phyloP scores from a whole-genome alignment of 2,888 invertebrate genomes.

The Beris morrisii region DNA sequence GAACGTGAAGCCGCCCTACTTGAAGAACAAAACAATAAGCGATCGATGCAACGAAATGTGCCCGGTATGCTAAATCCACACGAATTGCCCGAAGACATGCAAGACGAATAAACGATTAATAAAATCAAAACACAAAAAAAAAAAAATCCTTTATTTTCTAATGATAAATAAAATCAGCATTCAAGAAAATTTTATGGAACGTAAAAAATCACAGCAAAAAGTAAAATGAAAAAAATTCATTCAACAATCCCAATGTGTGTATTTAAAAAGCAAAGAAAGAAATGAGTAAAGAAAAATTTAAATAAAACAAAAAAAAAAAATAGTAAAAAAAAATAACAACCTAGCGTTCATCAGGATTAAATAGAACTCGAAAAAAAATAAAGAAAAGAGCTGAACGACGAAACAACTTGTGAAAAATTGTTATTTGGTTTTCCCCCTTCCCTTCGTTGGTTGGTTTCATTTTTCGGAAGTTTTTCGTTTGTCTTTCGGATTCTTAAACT shows the following conservation, averaged over 20 bases:
- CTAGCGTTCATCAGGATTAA: too few relatives aligned
- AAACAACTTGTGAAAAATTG: background rate
- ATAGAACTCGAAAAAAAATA: too few relatives aligned
- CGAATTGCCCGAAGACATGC: conserved; percentile 94
- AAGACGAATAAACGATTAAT: conserved; percentile 63
- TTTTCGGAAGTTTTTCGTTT: background rate
- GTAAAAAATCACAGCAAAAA: conserved; percentile 18
- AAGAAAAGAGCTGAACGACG: background rate
- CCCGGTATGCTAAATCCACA: conserved; percentile 96
- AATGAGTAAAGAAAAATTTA: too few relatives aligned
- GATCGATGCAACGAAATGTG: conserved; percentile 88
- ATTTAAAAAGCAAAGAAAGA: too few relatives aligned
- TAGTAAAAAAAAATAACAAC: too few relatives aligned
- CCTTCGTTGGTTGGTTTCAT: background rate
- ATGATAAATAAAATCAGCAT: conserved; percentile 24
- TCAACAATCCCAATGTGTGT: background rate
- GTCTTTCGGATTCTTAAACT: too few relatives aligned
- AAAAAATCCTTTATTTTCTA: conserved; percentile 34
- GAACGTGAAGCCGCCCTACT: conserved; percentile 90
- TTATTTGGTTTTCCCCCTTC: background rate
- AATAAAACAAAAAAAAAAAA: too few relatives aligned
- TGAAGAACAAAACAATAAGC: conserved; percentile 90
- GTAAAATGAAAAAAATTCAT: conserved; percentile 26
- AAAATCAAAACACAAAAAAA: conserved; percentile 18
- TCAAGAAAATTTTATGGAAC: conserved; percentile 9